Percentiles rank a stretch among this genome's conserved stretches.
These are phyloP conservation scores for Mystacides longicornis DNA, from an alignment of 2,888 invertebrate genomes.

Conservation along the genomic window DNA sequence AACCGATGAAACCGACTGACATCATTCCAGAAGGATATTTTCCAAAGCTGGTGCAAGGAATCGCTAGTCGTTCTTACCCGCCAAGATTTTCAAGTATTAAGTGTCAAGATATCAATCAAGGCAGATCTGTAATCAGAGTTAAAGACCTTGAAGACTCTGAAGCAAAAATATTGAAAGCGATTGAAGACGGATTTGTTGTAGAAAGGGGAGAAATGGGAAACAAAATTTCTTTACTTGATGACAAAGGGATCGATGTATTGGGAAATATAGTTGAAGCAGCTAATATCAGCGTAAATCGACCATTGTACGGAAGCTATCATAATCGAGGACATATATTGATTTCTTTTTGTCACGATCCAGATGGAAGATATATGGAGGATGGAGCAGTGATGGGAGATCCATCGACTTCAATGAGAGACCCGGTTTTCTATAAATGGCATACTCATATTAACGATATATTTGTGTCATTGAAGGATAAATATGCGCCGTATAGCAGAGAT, in stretches of 20 bases:
- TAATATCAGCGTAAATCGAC: conserved; percentile 59
- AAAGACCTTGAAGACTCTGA: conserved; percentile 69
- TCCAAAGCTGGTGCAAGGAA: conserved; percentile 60
- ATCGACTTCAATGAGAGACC: conserved; percentile 34
- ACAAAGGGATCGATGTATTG: conserved; percentile 65
- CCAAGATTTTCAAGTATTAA: conserved; percentile 48
- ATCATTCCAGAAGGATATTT: conserved; percentile 43
- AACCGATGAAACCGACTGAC: conserved; percentile 51
- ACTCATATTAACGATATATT: conserved; percentile 18
- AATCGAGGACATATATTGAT: conserved; percentile 76
- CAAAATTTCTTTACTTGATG: conserved; percentile 51
- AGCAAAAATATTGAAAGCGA: conserved; percentile 62
- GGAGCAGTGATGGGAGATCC: conserved; percentile 33
- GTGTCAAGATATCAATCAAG: conserved; percentile 56
- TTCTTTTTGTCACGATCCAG: conserved; percentile 73
- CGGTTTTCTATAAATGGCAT: conserved; percentile 35
- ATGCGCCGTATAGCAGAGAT: not conserved
- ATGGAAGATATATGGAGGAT: conserved; percentile 55
- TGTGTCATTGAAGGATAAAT: not conserved
- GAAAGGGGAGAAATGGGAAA: conserved; percentile 50
- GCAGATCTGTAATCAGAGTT: conserved; percentile 59
- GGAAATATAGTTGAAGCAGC: conserved; percentile 75
- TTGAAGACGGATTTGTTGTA: conserved; percentile 53
- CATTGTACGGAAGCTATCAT: conserved; percentile 71
- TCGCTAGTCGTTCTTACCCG: conserved; percentile 58